A percentile compares a stretch with the other conserved stretches of the same genome.
phyloP scores from a whole-genome alignment of 2,888 invertebrate species.

The Pollenia labialis region DNA sequence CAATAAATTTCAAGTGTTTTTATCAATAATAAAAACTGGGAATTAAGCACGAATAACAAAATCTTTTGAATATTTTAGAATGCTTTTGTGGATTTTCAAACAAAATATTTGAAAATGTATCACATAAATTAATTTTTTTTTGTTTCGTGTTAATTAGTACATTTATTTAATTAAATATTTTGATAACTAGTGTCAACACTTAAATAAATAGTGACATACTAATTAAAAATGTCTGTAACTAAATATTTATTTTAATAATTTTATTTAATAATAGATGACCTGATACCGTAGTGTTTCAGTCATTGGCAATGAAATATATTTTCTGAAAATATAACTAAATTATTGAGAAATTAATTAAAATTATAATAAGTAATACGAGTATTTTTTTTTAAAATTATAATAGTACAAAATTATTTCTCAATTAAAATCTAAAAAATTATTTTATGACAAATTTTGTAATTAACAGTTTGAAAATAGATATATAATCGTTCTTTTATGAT shows the following conservation, averaged over 20 bases:
- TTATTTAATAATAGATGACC: too few relatives aligned
- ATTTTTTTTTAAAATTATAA: not conserved
- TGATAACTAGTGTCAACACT: constrained; percentile 1
- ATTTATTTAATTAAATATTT: constrained; percentile 15
- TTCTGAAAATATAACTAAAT: too few relatives aligned
- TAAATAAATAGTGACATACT: constrained; percentile 12
- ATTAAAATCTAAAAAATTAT: not conserved
- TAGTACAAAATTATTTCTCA: not conserved
- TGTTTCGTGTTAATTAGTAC: constrained; percentile 22
- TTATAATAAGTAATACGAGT: too few relatives aligned
- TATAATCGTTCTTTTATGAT: too few relatives aligned
- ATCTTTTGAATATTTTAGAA: constrained; percentile 8
- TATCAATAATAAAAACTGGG: too few relatives aligned
- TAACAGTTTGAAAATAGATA: too few relatives aligned
- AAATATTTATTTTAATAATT: too few relatives aligned
- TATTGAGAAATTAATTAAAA: too few relatives aligned
- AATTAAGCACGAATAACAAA: too few relatives aligned
- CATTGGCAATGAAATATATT: too few relatives aligned
- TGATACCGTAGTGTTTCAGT: too few relatives aligned
- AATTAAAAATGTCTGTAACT: not conserved
- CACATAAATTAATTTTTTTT: not conserved
- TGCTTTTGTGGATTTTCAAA: not conserved
- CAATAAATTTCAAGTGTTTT: too few relatives aligned
- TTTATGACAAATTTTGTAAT: not conserved
- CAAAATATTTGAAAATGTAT: not conserved